These are phyloP conservation scores for Drosophila mimetica DNA, from an alignment of 2,888 invertebrate species.

Conservation along the genomic window DNA sequence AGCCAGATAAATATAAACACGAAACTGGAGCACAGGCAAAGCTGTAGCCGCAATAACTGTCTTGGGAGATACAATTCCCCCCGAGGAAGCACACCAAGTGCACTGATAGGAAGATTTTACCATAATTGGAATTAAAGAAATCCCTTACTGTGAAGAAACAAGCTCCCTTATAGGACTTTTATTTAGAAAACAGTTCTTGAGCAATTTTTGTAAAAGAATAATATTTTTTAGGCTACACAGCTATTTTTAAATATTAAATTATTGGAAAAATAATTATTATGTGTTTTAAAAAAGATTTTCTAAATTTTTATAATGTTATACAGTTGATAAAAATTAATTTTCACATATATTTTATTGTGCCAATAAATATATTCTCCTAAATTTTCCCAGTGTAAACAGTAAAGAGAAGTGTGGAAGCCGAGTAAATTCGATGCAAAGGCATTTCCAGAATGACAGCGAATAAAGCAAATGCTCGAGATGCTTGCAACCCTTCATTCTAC, in stretches of 20 bases:
- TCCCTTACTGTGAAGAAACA: too few species aligned
- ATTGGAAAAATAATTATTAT: too few species aligned
- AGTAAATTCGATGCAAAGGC: conserved; percentile 32
- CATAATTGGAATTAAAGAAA: not conserved
- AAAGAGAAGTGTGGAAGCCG: conserved; percentile 10
- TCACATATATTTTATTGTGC: too few species aligned
- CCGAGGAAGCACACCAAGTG: not conserved
- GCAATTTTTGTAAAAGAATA: too few species aligned
- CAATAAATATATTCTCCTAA: not conserved
- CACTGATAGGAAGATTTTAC: not conserved
- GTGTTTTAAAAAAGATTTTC: not conserved
- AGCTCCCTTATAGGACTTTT: too few species aligned
- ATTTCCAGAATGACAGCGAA: conserved; percentile 35
- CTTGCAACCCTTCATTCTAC: conserved; percentile 17
- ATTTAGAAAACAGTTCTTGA: too few species aligned
- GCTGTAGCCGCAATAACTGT: conserved; percentile 46
- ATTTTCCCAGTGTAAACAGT: conserved; percentile 6
- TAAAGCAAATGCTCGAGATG: conserved; percentile 34
- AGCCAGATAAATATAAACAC: conserved; percentile 67
- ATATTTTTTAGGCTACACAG: too few species aligned
- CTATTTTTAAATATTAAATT: too few species aligned
- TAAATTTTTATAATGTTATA: too few species aligned
- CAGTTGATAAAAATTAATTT: too few species aligned
- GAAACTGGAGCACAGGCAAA: conserved; percentile 28
- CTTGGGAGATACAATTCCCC: conserved; percentile 33